Evolutionary conservation across 2,113 vertebrate species (phyloP).

Genomic region (Anser brachyrhynchus): DNA sequence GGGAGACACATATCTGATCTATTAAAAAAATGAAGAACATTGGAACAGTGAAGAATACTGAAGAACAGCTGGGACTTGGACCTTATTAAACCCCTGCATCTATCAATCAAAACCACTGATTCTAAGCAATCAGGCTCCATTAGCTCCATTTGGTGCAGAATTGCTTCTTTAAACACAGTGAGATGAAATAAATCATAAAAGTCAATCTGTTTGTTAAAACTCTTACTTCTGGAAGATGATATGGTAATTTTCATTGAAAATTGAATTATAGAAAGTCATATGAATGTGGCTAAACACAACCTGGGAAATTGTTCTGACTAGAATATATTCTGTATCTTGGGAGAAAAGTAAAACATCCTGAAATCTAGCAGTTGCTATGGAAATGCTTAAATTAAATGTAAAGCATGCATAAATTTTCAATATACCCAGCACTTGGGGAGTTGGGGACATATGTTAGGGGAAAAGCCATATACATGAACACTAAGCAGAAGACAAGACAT

Average conservation of each 20-base stretch:
- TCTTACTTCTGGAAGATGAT: background rate
- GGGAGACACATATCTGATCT: background rate
- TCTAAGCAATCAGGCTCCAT: background rate
- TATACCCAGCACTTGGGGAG: conserved; percentile 12
- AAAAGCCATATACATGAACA: conserved; percentile 11
- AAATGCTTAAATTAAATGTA: conserved; percentile 62
- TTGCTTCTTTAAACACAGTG: background rate
- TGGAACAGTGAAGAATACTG: background rate
- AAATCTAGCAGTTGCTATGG: conserved; percentile 57
- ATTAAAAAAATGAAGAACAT: background rate
- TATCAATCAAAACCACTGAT: background rate
- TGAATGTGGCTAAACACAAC: conserved; percentile 58
- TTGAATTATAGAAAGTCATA: conserved; percentile 6
- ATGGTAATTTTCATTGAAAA: conserved; percentile 44
- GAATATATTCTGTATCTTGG: conserved; percentile 4
- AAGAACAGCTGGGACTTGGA: background rate
- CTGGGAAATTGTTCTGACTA: conserved; percentile 17
- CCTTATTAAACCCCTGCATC: background rate
- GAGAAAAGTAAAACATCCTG: conserved; percentile 36
- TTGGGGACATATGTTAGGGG: background rate
- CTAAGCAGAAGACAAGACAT: background rate
- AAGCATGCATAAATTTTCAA: conserved; percentile 54
- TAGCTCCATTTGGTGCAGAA: background rate
- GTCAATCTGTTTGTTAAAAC: conserved; percentile 1
- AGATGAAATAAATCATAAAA: background rate